These are phyloP conservation scores for Rhinoderma darwinii DNA, from an alignment of 2,113 vertebrate genomes.

Conservation along the genomic window DNA sequence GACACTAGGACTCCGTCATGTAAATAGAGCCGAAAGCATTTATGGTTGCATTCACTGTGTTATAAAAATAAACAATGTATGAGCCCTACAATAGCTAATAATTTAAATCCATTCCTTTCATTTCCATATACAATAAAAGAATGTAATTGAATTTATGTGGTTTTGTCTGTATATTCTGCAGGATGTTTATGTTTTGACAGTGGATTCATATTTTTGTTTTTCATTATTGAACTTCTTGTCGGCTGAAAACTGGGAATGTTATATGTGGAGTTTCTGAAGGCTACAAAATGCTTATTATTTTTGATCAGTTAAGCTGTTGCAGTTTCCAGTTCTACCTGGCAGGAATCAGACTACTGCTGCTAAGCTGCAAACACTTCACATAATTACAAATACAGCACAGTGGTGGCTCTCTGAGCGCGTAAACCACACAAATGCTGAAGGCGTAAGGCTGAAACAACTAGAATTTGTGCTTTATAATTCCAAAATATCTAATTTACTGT, in stretches of 20 bases:
- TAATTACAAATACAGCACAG: conserved; percentile 53
- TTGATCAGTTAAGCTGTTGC: conserved; percentile 47
- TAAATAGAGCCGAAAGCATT: no score
- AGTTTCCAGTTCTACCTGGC: conserved; percentile 49
- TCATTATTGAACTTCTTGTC: background rate
- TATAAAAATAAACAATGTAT: background rate
- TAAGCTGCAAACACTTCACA: conserved; percentile 55
- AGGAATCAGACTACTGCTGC: conserved; percentile 45
- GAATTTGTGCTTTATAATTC: conserved; percentile 25
- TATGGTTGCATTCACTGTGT: background rate
- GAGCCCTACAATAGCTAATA: background rate
- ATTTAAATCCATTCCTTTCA: background rate
- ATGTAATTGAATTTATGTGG: background rate
- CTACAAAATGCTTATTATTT: conserved; percentile 44
- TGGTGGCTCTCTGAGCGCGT: conserved; percentile 29
- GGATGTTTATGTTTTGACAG: background rate
- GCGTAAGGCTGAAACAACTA: conserved; percentile 6
- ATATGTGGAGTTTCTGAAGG: conserved; percentile 19
- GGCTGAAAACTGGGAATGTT: background rate
- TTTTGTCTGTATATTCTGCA: background rate
- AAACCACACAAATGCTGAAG: conserved; percentile 23
- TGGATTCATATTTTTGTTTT: background rate
- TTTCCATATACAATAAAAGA: background rate
- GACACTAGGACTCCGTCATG: no score
- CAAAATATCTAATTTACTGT: conserved; percentile 27